Conservation (phyloP, 2,113 vertebrate species). For the Menidia beryllina region DNA sequence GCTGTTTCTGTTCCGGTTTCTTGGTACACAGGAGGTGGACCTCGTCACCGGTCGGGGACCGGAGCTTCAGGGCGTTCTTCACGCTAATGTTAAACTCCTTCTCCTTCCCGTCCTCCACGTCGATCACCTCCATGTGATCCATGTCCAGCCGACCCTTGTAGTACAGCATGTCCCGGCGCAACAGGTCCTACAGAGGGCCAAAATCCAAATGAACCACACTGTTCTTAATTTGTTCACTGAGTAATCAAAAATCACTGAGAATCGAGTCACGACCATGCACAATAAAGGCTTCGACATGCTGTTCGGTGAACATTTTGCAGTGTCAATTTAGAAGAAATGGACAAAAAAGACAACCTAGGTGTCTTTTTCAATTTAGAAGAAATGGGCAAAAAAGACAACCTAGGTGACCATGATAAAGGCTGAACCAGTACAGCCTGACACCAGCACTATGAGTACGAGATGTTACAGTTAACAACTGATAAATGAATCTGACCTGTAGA, state of each 20-base stretch:
- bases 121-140: constrained; percentile 90
- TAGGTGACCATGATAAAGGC: not conserved
- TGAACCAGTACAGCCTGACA: no score
- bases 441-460: no score
- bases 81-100: constrained; percentile 90
- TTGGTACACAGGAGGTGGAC: constrained; percentile 91
- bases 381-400: no score
- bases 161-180: constrained; percentile 92
- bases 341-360: no score
- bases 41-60: constrained; percentile 80
- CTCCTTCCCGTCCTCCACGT: constrained; percentile 93
- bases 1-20: constrained; percentile 93
- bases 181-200: constrained; percentile 84
- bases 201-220: not conserved
- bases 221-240: not conserved
- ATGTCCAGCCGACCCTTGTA: constrained; percentile 93
- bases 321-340: not conserved
- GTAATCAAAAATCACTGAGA: no score
- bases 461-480: no score
- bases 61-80: constrained; percentile 91
- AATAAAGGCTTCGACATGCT: no score
- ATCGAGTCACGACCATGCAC: not conserved
- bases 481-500: no score
- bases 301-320: no score
- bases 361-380: not conserved